Percentiles rank a stretch among this genome's conserved stretches.
Conservation (phyloP, 1,140 invertebrate species). For the Drosophila truncata region DNA sequence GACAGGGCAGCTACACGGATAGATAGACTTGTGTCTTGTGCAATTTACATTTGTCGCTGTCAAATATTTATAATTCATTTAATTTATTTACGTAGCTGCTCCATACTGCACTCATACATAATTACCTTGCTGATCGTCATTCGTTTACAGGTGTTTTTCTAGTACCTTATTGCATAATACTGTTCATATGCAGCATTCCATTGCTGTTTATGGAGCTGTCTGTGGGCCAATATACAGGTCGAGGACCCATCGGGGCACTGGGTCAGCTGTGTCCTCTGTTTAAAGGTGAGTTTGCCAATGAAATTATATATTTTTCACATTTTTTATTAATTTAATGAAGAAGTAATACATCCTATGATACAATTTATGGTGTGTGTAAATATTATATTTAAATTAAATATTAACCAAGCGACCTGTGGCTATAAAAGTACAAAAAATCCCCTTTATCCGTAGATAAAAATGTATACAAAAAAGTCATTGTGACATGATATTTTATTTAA, state of each 20-base stretch:
- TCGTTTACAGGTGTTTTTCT: slow-evolving; percentile 90
- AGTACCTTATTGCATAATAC: slow-evolving; percentile 93
- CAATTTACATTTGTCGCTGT: slow-evolving; percentile 70
- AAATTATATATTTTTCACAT: background rate
- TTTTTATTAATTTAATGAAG: background rate
- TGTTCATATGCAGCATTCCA: slow-evolving; percentile 92
- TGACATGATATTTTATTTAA: background rate
- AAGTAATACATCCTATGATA: background rate
- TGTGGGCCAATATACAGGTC: slow-evolving; percentile 92
- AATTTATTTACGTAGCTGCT: slow-evolving; percentile 72
- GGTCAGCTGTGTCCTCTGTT: slow-evolving; percentile 94
- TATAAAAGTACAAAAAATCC: background rate
- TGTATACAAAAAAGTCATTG: background rate
- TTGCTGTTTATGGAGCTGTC: slow-evolving; percentile 94
- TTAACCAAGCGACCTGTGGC: background rate
- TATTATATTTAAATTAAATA: background rate
- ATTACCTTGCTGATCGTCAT: slow-evolving; percentile 38
- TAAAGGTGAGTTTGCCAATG: slow-evolving; percentile 88
- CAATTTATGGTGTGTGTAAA: background rate
- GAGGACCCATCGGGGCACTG: slow-evolving; percentile 92
- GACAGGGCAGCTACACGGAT: slow-evolving; percentile 9
- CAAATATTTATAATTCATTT: slow-evolving; percentile 84
- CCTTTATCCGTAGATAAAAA: background rate
- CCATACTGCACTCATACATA: slow-evolving; percentile 22
- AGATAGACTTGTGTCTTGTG: slow-evolving; percentile 15